Conservation (phyloP, 2,113 vertebrate species). For the Telmatochromis brachygnathus region DNA sequence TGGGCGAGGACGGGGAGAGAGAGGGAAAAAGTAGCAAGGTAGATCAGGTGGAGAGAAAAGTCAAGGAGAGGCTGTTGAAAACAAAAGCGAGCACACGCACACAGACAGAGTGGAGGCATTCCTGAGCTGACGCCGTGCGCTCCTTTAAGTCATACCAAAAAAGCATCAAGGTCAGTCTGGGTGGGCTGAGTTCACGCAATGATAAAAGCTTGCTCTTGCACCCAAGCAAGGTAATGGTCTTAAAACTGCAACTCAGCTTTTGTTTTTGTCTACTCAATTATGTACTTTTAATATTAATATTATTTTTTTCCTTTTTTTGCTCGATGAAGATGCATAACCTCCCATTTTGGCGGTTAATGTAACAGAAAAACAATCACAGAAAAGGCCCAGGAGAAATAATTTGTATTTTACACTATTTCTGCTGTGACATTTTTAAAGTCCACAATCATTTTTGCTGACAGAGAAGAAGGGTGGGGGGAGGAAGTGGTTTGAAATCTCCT, state of each 20-base stretch:
- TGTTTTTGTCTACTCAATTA: not conserved
- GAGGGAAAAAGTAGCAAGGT: not conserved
- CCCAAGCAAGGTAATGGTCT: not conserved
- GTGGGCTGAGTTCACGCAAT: constrained; percentile 19
- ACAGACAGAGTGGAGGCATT: not conserved
- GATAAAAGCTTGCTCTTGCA: constrained; percentile 13
- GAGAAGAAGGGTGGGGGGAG: not conserved
- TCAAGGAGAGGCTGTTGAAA: constrained; percentile 40
- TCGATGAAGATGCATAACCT: not conserved
- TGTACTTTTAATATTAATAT: not conserved
- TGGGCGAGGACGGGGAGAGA: not conserved
- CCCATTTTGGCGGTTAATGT: fast-evolving
- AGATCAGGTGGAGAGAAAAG: constrained; percentile 25
- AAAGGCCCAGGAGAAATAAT: not conserved
- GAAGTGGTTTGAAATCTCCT: not conserved
- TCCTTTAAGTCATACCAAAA: not conserved
- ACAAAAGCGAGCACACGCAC: not conserved
- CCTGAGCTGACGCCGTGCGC: not conserved
- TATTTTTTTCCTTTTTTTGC: not conserved
- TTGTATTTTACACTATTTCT: not conserved
- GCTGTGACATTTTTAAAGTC: constrained; percentile 15
- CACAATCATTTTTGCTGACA: not conserved
- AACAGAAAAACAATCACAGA: not conserved
- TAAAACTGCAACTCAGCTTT: constrained; percentile 17
- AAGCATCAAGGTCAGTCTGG: constrained; percentile 24